Conservation (phyloP, 2,113 vertebrate species). For the Ictidomys tridecemlineatus region DNA sequence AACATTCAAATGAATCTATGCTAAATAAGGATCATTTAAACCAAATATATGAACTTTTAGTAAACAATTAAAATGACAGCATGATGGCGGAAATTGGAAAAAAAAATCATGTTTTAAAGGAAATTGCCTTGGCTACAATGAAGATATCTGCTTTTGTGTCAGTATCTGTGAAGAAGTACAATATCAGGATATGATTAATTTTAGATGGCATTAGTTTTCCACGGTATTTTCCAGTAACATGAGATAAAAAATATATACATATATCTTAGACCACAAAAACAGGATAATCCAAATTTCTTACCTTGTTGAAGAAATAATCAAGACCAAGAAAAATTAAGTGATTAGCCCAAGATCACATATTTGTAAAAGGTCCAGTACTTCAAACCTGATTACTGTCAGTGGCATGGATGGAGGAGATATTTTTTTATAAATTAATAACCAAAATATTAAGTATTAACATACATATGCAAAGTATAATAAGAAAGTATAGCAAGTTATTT, state of each 20-base stretch:
- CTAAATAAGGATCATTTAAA: slow-evolving; percentile 49
- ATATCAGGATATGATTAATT: background rate
- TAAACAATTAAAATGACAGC: slow-evolving; percentile 45
- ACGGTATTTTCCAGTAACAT: background rate
- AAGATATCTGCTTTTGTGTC: background rate
- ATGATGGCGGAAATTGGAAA: background rate
- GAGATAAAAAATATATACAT: background rate
- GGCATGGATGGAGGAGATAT: background rate
- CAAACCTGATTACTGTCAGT: background rate
- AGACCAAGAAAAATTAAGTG: background rate
- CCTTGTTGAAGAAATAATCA: background rate
- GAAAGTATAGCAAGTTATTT: background rate
- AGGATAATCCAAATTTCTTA: background rate
- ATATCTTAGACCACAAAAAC: background rate
- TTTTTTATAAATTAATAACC: no score
- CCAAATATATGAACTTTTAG: background rate
- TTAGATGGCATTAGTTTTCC: background rate
- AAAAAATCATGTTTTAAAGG: background rate
- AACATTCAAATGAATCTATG: background rate
- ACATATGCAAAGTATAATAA: background rate
- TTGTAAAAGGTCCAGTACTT: background rate
- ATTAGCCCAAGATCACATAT: background rate
- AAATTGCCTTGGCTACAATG: background rate
- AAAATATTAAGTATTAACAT: no score
- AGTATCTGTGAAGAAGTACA: background rate